phyloP scores from a whole-genome alignment of 2,888 invertebrate species.

The Malthinus seriepunctatus region DNA sequence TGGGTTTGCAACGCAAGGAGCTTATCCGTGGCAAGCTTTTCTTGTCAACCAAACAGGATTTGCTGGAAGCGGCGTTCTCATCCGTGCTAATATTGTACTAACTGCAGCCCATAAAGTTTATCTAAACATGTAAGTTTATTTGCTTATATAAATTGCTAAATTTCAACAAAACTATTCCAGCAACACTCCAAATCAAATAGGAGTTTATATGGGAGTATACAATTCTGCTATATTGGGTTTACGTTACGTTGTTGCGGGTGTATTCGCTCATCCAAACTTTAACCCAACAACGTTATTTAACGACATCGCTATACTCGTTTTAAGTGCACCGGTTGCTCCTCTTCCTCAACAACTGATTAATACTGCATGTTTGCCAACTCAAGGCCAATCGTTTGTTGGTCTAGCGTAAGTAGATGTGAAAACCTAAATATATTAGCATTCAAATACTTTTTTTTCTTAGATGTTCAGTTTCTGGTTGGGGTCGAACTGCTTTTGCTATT shows the following conservation, averaged over 20 bases:
- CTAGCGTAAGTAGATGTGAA: conserved; percentile 31
- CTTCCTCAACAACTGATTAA: conserved; percentile 61
- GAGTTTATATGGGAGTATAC: conserved; percentile 36
- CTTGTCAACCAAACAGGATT: conserved; percentile 53
- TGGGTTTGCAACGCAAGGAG: conserved; percentile 68
- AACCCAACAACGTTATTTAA: conserved; percentile 74
- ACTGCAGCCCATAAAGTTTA: conserved; percentile 74
- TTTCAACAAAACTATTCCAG: conserved; percentile 10
- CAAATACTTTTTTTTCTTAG: conserved; percentile 37
- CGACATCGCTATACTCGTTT: conserved; percentile 77
- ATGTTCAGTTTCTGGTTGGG: conserved; percentile 85
- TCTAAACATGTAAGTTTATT: background rate
- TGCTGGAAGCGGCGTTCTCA: conserved; percentile 73
- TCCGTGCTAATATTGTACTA: conserved; percentile 68
- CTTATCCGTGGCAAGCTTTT: conserved; percentile 74
- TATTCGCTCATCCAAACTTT: conserved; percentile 63
- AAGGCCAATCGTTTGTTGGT: conserved; percentile 42
- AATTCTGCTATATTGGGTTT: conserved; percentile 26
- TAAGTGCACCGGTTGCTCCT: conserved; percentile 63
- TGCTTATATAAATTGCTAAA: background rate
- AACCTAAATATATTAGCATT: background rate
- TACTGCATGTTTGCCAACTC: conserved; percentile 64
- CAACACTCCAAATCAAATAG: conserved; percentile 30
- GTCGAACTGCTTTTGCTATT: conserved; percentile 71
- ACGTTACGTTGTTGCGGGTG: conserved; percentile 36